A percentile compares a stretch with the other conserved stretches of the same genome.
phyloP scores from a whole-genome alignment of 2,888 invertebrate species.

The Acrocera orbiculus region DNA sequence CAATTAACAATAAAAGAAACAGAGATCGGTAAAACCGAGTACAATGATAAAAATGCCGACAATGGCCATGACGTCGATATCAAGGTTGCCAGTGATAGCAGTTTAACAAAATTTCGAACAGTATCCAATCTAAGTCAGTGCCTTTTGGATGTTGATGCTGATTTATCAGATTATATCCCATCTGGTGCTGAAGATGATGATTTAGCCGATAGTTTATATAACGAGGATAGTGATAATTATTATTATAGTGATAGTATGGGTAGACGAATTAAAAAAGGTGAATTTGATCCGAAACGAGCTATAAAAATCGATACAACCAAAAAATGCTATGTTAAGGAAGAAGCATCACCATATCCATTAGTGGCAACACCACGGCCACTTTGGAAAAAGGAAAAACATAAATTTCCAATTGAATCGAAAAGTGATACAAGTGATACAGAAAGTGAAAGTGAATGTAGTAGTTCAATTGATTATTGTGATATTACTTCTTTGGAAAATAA shows the following conservation, averaged over 20 bases:
- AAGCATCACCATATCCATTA: conserved; percentile 36
- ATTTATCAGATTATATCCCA: conserved; percentile 29
- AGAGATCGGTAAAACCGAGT: too few species aligned
- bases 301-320: conserved; percentile 28
- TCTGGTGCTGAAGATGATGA: conserved; percentile 23
- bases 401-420: conserved; percentile 31
- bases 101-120: conserved; percentile 32
- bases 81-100: too few species aligned
- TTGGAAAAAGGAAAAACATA: conserved; percentile 35
- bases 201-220: conserved; percentile 20
- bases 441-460: conserved; percentile 16
- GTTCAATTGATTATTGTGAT: conserved; percentile 10
- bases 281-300: conserved; percentile 30
- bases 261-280: conserved; percentile 22
- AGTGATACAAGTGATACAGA: conserved; percentile 33
- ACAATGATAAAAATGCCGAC: too few species aligned
- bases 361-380: conserved; percentile 45
- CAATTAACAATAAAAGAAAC: too few species aligned
- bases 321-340: conserved; percentile 35
- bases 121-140: conserved; percentile 32
- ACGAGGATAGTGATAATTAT: conserved; percentile 22
- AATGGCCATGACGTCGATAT: too few species aligned
- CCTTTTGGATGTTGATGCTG: conserved; percentile 31
- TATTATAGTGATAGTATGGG: conserved; percentile 31
- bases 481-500: conserved; percentile 6